Conservation (phyloP, 2,797 vertebrate genomes). For the Eulemur rubriventer region DNA sequence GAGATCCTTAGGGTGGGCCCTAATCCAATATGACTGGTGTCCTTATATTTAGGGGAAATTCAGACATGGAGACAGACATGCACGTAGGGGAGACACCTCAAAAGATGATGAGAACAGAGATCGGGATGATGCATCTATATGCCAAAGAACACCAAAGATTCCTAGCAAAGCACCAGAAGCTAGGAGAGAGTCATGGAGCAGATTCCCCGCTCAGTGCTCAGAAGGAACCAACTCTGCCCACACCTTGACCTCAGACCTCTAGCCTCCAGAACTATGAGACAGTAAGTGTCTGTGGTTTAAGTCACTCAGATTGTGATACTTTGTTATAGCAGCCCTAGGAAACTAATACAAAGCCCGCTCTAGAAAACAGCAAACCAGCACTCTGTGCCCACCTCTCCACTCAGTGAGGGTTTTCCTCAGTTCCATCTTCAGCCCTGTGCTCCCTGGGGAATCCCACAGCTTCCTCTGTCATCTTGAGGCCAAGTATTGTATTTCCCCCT, state of each 20-base stretch:
- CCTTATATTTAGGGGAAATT: background rate
- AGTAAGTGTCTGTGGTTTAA: background rate
- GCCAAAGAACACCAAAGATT: background rate
- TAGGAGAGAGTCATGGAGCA: background rate
- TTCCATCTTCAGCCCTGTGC: background rate
- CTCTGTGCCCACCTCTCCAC: background rate
- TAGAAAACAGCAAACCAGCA: background rate
- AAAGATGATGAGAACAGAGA: background rate
- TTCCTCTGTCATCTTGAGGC: background rate
- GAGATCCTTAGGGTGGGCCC: background rate
- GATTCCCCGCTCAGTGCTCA: background rate
- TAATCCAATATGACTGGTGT: constrained; percentile 4
- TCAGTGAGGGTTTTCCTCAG: background rate
- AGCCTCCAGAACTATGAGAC: background rate
- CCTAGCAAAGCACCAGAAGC: background rate
- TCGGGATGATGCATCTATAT: background rate
- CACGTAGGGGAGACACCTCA: background rate
- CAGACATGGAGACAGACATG: background rate
- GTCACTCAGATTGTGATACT: background rate
- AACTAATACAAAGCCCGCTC: background rate
- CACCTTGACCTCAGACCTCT: background rate
- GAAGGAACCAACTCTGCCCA: background rate
- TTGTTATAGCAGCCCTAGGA: background rate
- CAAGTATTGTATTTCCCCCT: background rate
- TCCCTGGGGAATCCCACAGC: background rate